Evolutionary conservation across 2,888 invertebrate species (phyloP), one percentile per base, ranked within the genome.

Genomic region (Eutolmus rufibarbis): DNA sequence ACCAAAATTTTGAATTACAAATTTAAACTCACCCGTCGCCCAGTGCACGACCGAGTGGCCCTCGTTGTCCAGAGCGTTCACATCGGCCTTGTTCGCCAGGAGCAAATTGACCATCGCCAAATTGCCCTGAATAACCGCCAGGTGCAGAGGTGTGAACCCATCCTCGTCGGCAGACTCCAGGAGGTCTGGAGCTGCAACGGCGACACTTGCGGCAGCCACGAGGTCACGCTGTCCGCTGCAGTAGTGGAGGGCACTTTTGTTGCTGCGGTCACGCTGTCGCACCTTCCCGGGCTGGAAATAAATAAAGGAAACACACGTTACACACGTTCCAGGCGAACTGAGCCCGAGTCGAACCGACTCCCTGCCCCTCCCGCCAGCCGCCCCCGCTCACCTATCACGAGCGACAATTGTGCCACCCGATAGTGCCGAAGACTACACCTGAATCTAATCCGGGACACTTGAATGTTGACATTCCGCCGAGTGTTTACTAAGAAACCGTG

Each of bases 21-120:
- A 56, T 34, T 28, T 34, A 14, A 34, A 89, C 89, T 90, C 92
- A 98, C 98, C 99, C 89, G 98, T 98, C 23, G 99, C 98, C 99
- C 99, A 99, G 92, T 99, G 99, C 12, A 99, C 96, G 77, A 97
- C 97, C 2, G 98, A 97, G 92, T 99, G 99, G 88, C 97, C 96
- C 92, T 99, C 99, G 90, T 97, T 96, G 92, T 99, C 99, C 89
- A 97, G 95, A 77, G 97, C 96, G 92, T 97, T 96, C 89, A 98
- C 96, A 91, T 98, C 96, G 9, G 98, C 98, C 66, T 97, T 97
- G 90, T 96, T 96, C 74, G 97, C 96, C 86, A 98, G 93, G 87
- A 99, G 94, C 88, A 97, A 96, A 90, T 97, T 96, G 89, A 98
- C 96, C 89, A 97, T 94, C 23, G 96, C 96, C 90, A 96, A 95